Percentiles rank a stretch among this genome's conserved stretches.
Conservation (phyloP, 2,888 invertebrate species). For the Cenopis cana region DNA sequence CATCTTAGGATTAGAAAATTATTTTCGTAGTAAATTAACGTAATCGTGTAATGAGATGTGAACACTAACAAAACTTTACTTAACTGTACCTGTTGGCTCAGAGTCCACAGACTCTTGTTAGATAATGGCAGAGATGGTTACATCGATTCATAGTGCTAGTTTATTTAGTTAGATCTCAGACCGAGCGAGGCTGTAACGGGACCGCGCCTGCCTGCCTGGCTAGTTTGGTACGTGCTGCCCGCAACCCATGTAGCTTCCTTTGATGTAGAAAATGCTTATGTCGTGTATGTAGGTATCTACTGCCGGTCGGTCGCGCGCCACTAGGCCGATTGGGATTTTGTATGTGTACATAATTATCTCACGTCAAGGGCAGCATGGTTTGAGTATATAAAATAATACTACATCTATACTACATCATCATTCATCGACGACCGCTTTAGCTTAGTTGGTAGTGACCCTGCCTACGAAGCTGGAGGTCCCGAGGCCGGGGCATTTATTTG, state of each 20-base stretch:
- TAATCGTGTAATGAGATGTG: neutral
- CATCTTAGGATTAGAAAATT: too few species aligned
- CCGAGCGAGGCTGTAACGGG: conserved; percentile 62
- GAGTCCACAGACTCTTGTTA: conserved; percentile 1
- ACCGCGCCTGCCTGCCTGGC: conserved; percentile 55
- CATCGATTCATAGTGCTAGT: conserved; percentile 31
- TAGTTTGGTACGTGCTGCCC: conserved; percentile 49
- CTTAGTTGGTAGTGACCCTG: too few species aligned
- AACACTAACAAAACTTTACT: neutral
- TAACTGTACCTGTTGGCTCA: neutral
- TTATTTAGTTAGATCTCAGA: conserved; percentile 46
- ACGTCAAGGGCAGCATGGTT: neutral
- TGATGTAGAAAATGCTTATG: conserved; percentile 46
- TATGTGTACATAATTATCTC: neutral
- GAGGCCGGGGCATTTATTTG: too few species aligned
- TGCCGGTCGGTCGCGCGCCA: conserved; percentile 1
- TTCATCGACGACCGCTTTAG: too few species aligned
- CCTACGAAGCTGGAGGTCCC: too few species aligned
- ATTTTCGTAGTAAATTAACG: neutral
- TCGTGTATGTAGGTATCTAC: conserved; percentile 7
- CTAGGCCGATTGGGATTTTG: conserved; percentile 2
- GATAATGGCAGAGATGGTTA: conserved; percentile 25
- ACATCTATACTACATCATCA: too few species aligned
- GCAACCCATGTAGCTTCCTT: conserved; percentile 47
- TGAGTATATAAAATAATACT: too few species aligned